These are phyloP conservation scores for Phymatocera aterrima DNA, from an alignment of 2,888 invertebrate genomes.

Conservation along the genomic window DNA sequence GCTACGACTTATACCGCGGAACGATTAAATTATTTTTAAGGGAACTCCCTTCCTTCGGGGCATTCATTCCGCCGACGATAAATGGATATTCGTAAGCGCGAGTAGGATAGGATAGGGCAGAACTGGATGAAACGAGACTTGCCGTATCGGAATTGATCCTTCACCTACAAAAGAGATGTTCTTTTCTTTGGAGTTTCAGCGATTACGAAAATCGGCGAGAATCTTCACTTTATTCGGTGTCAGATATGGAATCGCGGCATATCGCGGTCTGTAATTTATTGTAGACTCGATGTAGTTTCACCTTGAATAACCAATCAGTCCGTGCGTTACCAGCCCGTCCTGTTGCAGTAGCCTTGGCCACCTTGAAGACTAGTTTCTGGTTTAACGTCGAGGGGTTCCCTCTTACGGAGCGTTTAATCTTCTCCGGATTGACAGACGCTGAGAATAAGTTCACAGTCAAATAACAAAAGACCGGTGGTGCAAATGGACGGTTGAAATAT, in stretches of 20 bases:
- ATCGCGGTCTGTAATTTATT: slow-evolving; percentile 26
- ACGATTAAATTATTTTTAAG: slow-evolving; percentile 7
- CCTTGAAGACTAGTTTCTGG: slow-evolving; percentile 40
- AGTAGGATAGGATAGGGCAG: too few species aligned
- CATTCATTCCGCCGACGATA: not conserved
- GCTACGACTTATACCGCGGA: not conserved
- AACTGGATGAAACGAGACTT: too few species aligned
- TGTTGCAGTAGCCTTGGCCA: slow-evolving; percentile 27
- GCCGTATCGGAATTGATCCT: too few species aligned
- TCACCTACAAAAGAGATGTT: too few species aligned
- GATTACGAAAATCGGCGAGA: too few species aligned
- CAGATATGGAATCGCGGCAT: too few species aligned
- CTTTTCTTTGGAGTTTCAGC: too few species aligned
- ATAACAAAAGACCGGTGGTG: slow-evolving; percentile 4
- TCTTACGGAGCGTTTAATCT: slow-evolving; percentile 16
- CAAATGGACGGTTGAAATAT: not conserved
- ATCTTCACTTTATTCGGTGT: not conserved
- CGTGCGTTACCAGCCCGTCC: slow-evolving; percentile 25
- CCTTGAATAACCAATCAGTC: slow-evolving; percentile 41
- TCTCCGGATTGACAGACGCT: not conserved
- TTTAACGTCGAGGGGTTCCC: slow-evolving; percentile 10
- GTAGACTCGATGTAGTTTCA: not conserved
- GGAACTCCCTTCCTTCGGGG: too few species aligned
- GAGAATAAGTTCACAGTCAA: not conserved
- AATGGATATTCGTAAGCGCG: too few species aligned